These are phyloP conservation scores for Theretra japonica DNA, from an alignment of 2,888 invertebrate genomes.

Conservation along the genomic window DNA sequence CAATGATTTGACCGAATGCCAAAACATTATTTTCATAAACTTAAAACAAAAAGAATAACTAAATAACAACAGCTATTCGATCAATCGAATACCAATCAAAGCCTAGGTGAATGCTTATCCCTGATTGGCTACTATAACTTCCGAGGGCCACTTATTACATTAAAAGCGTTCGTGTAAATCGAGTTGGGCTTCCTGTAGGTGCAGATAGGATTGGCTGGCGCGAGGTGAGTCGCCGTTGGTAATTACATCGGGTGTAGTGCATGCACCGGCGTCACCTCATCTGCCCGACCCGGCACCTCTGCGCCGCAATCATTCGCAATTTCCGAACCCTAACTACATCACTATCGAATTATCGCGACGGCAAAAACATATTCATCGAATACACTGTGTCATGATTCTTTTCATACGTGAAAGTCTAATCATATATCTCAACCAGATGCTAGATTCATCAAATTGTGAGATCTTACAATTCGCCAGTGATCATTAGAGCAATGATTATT, in stretches of 20 bases:
- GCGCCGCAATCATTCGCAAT: slow-evolving; percentile 74
- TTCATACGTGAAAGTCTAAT: neutral
- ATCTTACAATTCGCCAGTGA: too few relatives aligned
- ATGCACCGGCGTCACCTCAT: slow-evolving; percentile 48
- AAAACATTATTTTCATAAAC: too few relatives aligned
- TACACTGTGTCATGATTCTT: neutral
- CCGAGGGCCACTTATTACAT: neutral
- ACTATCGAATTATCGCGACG: slow-evolving; percentile 46
- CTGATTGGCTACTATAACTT: too few relatives aligned
- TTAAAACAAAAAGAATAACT: too few relatives aligned
- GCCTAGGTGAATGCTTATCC: too few relatives aligned
- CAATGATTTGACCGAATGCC: too few relatives aligned
- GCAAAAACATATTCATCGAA: slow-evolving; percentile 39
- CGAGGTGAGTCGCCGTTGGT: slow-evolving; percentile 39
- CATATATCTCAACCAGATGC: too few relatives aligned
- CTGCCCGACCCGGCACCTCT: slow-evolving; percentile 48
- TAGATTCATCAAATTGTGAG: too few relatives aligned
- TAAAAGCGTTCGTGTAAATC: neutral
- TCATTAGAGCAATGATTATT: too few relatives aligned
- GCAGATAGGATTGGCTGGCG: neutral
- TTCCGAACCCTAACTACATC: slow-evolving; percentile 66
- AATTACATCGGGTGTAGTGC: slow-evolving; percentile 52
- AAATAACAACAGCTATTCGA: too few relatives aligned
- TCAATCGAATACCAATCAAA: too few relatives aligned
- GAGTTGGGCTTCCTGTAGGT: neutral